Evolutionary conservation across 2,797 vertebrate genomes (phyloP), one percentile per base, ranked within the genome.

Genomic region (Sylvilagus floridanus): DNA sequence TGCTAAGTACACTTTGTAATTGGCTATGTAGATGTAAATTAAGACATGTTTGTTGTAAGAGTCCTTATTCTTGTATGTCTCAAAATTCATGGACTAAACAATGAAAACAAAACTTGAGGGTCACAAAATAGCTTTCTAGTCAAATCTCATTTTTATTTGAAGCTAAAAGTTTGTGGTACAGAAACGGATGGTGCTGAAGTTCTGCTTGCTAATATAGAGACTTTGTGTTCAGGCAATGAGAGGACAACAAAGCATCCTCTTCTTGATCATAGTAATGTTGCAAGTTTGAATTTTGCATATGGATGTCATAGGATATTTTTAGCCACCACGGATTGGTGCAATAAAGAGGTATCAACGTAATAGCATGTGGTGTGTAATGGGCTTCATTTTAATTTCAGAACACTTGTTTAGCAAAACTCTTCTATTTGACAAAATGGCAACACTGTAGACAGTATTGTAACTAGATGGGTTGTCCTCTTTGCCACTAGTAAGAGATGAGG

Each of bases 171-270:
- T 54, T 84, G 77, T 95, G 37, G 42, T 69, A 30, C n/a, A 65
- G 79, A 91, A 87, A 93, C 37, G 96, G 94, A 83, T 60, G 78
- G 69, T 88, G 75, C 84, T 90, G 88, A 90, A 54, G 54, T 93
- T 91, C 47, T 28, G 57, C 69, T 92, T 87, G 60, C 72, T 95
- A 37, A 73, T 90, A 91, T n/a, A 65, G 66, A 96, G 60, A 65
- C 6, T 83, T 60, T 65, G 9, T 94, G 73, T 92, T 90, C 68
- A 50, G 63, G 10, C 91, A 89, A 50, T 37, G n/a, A 42, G 50
- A 96, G 60, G 21, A 54, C 32, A 95, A 28, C 35, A 62, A 86
- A 28, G 7, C 32, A 35, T 17, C 63, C 12, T 91, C 50, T 73
- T 75, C 35, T 47, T 86, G 13, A 42, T 85, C 30, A 35, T 19